Evolutionary conservation across 2,888 invertebrate species (phyloP).

Genomic region (Athalia circularis): DNA sequence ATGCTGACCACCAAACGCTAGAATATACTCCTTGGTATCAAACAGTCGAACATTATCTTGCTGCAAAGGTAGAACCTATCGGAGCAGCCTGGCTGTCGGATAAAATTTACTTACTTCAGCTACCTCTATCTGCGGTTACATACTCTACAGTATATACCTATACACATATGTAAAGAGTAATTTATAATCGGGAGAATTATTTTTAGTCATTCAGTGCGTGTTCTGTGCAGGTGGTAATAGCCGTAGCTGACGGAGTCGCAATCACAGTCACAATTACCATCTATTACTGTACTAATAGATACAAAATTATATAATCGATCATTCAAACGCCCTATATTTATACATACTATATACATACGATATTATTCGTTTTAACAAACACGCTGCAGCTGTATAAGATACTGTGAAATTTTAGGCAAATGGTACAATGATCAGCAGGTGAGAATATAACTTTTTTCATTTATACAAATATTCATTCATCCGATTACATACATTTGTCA

Average conservation of each 20-base stretch:
- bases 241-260: slow-evolving; percentile 20
- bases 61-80: slow-evolving; percentile 27
- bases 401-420: slow-evolving; percentile 23
- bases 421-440: slow-evolving; percentile 36
- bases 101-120: not conserved
- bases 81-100: not conserved
- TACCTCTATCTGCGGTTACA: too few relatives aligned
- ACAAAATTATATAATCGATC: too few relatives aligned
- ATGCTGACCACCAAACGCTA: slow-evolving; percentile 55
- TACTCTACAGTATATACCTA: too few relatives aligned
- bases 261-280: not conserved
- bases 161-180: too few relatives aligned
- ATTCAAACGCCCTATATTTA: too few relatives aligned
- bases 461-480: too few relatives aligned
- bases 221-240: slow-evolving; percentile 13
- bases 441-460: not conserved
- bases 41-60: slow-evolving; percentile 46
- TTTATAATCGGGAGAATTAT: slow-evolving; percentile 2
- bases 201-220: slow-evolving; percentile 6
- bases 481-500: too few relatives aligned
- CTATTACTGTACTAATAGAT: too few relatives aligned
- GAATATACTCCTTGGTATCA: slow-evolving; percentile 51
- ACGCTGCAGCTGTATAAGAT: not conserved
- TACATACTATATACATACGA: too few relatives aligned
- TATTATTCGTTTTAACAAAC: not conserved